Base-by-base conservation (phyloP, 1,140 invertebrate species). In the Solenopsis invicta region DNA sequence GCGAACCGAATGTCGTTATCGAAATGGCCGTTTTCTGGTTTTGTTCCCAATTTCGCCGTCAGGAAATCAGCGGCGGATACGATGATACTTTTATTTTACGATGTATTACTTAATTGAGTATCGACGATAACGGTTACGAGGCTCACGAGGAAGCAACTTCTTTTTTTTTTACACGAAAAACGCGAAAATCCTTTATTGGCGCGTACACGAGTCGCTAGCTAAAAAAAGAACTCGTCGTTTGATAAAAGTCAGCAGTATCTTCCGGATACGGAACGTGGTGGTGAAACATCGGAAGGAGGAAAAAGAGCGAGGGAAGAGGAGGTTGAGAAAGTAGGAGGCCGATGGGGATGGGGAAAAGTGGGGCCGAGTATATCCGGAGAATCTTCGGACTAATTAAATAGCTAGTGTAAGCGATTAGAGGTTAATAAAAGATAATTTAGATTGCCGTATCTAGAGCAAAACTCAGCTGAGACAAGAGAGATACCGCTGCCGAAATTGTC, bases 331-430 rank as follows among this genome's bases (percentile, higher is more conserved):
- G 37, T 0, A 16, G 37, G 10, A 8, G 18, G 18, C 16, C 12
- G 61, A 10, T 37, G 67, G 34, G 41, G 64, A 24, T n/a, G 52
- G n/a, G 56, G 78, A 62, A 61, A 85, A 77, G 87, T 64, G 87
- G 87, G 29, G 1, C 75, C 85, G 86, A 87, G 88, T 67, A 75
- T 75, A 87, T 88, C 29, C 86, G 87, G 85, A 89, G 91, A 91
- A 89, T 93, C 90, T 92, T 87, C 72, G 88, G 86, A 88, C 90
- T 93, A 93, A 93, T 93, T 93, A 93, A 93, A 93, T 93, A 93
- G 93, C 92, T 93, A 92, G 92, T 29, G 29, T 29, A 29, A 29
- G 29, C 29, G 29, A 29, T 29, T 29, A 29, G 29, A 29, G 29
- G 29, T 29, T 29, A 29, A 29, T 29, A 29, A 29, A 29, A 29